Conservation (phyloP, 2,888 invertebrate genomes). For the Lasioglossum oenotherae region DNA sequence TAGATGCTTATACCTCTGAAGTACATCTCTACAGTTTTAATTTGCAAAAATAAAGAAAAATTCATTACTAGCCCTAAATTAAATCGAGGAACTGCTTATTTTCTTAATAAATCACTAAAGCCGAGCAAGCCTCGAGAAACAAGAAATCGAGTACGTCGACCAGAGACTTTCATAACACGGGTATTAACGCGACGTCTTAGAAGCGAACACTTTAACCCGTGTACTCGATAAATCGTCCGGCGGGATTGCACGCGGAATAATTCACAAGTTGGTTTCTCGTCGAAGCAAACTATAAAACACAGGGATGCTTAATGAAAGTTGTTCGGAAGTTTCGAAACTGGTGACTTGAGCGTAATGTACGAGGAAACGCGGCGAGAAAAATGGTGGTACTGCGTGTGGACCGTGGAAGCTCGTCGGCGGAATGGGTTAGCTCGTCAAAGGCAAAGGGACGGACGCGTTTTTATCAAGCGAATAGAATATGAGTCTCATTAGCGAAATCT, state of each 20-base stretch:
- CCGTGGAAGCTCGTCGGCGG: background rate
- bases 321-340: constrained; percentile 37
- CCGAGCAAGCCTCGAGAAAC: background rate
- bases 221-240: constrained; percentile 23
- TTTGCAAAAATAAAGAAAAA: background rate
- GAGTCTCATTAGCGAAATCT: constrained; percentile 50
- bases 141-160: background rate
- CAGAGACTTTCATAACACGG: background rate
- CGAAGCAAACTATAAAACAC: constrained; percentile 43
- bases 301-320: constrained; percentile 42
- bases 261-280: constrained; percentile 14
- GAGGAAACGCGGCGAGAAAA: constrained; percentile 40
- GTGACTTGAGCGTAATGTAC: constrained; percentile 31
- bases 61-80: background rate
- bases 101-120: background rate
- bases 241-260: constrained; percentile 17
- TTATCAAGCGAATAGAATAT: constrained; percentile 34
- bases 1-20: background rate
- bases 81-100: background rate
- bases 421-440: constrained; percentile 28
- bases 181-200: background rate
- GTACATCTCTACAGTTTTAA: background rate
- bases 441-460: constrained; percentile 39
- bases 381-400: constrained; percentile 21
- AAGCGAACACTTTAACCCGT: background rate